A percentile compares a stretch with the other conserved stretches of the same genome.
These are phyloP conservation scores for Melanostigma gelatinosum DNA, from an alignment of 2,113 vertebrate genomes.

Conservation along the genomic window DNA sequence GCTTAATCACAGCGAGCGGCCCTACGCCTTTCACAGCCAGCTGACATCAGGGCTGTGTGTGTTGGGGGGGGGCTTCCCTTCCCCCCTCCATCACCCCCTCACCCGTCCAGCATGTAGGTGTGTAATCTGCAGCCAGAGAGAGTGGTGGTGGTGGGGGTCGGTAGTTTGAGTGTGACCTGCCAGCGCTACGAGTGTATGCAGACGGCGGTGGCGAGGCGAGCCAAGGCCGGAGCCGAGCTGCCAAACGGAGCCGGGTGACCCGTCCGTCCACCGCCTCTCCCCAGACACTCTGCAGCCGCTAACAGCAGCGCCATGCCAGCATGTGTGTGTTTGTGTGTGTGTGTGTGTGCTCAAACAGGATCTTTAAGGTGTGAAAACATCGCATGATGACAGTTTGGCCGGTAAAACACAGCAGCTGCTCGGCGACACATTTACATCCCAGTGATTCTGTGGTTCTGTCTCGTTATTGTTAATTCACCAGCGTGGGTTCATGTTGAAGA, in stretches of 20 bases:
- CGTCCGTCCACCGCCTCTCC: slow-evolving; percentile 48
- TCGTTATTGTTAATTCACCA: slow-evolving; percentile 7
- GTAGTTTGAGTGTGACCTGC: slow-evolving; percentile 62
- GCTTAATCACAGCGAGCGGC: slow-evolving; percentile 90
- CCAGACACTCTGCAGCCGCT: slow-evolving; percentile 38
- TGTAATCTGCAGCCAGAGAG: slow-evolving; percentile 71
- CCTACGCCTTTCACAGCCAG: slow-evolving; percentile 92
- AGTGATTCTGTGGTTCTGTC: slow-evolving; percentile 12
- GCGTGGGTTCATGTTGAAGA: not conserved
- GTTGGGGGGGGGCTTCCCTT: slow-evolving; percentile 44
- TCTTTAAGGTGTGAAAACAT: slow-evolving; percentile 63
- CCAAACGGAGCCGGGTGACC: slow-evolving; percentile 73
- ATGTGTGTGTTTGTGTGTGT: slow-evolving; percentile 21
- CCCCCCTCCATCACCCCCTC: slow-evolving; percentile 22
- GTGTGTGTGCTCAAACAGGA: slow-evolving; percentile 30
- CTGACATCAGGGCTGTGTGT: slow-evolving; percentile 87
- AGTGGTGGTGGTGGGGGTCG: not conserved
- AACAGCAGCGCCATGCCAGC: slow-evolving; percentile 40
- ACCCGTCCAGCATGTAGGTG: slow-evolving; percentile 74
- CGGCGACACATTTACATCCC: slow-evolving; percentile 32
- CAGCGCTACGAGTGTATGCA: slow-evolving; percentile 69
- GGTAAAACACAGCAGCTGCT: slow-evolving; percentile 26
- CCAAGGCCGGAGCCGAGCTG: slow-evolving; percentile 69
- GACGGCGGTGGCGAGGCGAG: slow-evolving; percentile 58
- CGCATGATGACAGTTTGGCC: slow-evolving; percentile 57